These are phyloP conservation scores for Enteromius trimaculatus DNA, from an alignment of 2,797 vertebrate species.

Conservation along the genomic window DNA sequence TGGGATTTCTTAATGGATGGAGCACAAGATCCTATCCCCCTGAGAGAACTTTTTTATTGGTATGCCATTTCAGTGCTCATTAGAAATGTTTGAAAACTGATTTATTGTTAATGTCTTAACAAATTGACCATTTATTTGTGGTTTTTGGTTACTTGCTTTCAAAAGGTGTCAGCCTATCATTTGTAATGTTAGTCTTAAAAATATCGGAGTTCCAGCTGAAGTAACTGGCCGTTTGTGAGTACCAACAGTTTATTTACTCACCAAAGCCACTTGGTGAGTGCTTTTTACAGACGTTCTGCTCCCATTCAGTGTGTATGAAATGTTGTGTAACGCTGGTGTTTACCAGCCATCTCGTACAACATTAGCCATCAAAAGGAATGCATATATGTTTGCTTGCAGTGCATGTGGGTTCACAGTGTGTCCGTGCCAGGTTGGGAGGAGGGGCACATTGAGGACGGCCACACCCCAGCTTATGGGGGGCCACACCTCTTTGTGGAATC, in stretches of 20 bases:
- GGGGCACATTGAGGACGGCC: constrained; percentile 62
- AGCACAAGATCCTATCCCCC: too few relatives aligned
- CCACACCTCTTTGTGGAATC: constrained; percentile 81
- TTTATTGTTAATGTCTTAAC: background rate
- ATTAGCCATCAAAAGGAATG: constrained; percentile 3
- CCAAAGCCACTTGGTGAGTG: background rate
- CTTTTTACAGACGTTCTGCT: constrained; percentile 5
- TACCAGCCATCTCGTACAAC: background rate
- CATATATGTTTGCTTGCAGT: constrained; percentile 13
- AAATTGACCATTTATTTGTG: background rate
- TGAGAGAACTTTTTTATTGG: background rate
- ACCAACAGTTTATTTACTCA: background rate
- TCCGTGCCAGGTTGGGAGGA: constrained; percentile 50
- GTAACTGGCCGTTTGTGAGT: background rate
- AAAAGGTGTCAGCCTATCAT: background rate
- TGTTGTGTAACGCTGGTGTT: background rate
- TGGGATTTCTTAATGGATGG: background rate
- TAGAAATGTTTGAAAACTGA: background rate
- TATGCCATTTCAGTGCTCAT: background rate
- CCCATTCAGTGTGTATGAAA: background rate
- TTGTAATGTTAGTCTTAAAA: background rate
- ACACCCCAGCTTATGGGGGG: constrained; percentile 77
- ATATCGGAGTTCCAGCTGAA: background rate
- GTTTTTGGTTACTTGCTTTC: background rate
- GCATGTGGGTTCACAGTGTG: constrained; percentile 26